Conservation (phyloP, 2,797 vertebrate genomes). For the Leptodactylus fallax region DNA sequence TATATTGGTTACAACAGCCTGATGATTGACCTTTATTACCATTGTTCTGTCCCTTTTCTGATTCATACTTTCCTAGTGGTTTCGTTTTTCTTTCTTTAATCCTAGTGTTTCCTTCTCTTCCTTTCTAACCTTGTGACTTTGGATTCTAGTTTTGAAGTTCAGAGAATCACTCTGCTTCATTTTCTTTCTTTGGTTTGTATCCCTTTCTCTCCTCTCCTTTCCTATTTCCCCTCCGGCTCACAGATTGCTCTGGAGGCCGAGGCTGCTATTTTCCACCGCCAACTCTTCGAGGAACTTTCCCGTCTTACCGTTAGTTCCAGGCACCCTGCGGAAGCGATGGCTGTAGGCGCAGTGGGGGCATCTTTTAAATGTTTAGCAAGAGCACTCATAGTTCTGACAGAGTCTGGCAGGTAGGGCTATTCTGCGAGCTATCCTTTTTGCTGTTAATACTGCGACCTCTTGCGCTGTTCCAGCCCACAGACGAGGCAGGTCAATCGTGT, state of each 20-base stretch:
- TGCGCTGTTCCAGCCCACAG: conserved; percentile 32
- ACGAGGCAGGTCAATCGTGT: conserved; percentile 23
- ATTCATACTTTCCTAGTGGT: not conserved
- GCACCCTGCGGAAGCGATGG: conserved; percentile 93
- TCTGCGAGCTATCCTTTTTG: not conserved
- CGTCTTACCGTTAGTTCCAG: conserved; percentile 82
- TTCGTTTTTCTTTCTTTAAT: conserved; percentile 20
- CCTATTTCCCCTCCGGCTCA: conserved; percentile 72
- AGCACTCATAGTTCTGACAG: conserved; percentile 96
- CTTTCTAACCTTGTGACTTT: conserved; percentile 42
- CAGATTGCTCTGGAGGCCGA: conserved; percentile 85
- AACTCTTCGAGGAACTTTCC: conserved; percentile 84
- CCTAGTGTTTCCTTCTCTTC: conserved; percentile 20
- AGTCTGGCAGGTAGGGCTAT: conserved; percentile 96
- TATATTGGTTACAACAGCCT: conserved; percentile 4
- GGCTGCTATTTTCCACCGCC: conserved; percentile 81
- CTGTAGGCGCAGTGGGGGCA: conserved; percentile 93
- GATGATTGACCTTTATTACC: conserved; percentile 38
- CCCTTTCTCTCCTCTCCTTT: conserved; percentile 42
- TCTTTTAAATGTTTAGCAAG: conserved; percentile 96
- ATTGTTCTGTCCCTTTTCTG: conserved; percentile 2
- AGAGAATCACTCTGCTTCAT: conserved; percentile 62
- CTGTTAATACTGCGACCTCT: conserved; percentile 35
- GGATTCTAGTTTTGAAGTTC: conserved; percentile 17
- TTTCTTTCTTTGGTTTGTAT: conserved; percentile 46